Conservation (phyloP, 2,797 vertebrate species). For the Hoplostethus atlanticus region DNA sequence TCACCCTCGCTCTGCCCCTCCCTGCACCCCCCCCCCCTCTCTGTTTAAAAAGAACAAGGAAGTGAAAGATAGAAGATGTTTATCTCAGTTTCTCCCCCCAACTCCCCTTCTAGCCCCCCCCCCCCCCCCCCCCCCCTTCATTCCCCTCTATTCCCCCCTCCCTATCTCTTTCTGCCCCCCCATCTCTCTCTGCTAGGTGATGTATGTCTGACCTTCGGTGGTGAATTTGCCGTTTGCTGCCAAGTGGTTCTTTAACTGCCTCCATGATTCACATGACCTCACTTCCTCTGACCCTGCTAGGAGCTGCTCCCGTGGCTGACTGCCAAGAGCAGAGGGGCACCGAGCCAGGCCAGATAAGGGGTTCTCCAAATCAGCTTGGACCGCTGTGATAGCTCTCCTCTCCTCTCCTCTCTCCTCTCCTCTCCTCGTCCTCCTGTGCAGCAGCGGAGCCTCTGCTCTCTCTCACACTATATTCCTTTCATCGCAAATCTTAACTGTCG, state of each 20-base stretch:
- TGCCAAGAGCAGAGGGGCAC: slow-evolving; percentile 63
- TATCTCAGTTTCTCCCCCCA: slow-evolving; percentile 26
- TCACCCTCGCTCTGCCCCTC: not conserved
- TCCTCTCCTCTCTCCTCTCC: not conserved
- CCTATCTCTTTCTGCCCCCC: slow-evolving; percentile 40
- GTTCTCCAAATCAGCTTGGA: slow-evolving; percentile 62
- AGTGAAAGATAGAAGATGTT: slow-evolving; percentile 61
- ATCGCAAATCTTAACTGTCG: slow-evolving; percentile 68
- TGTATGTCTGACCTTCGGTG: slow-evolving; percentile 77
- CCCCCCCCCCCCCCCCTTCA: not conserved
- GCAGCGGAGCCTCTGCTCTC: slow-evolving; percentile 23
- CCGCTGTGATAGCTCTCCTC: slow-evolving; percentile 35
- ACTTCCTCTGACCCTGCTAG: slow-evolving; percentile 74
- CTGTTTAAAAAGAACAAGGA: slow-evolving; percentile 52
- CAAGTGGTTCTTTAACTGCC: slow-evolving; percentile 78
- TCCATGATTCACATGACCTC: slow-evolving; percentile 79
- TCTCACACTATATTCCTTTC: slow-evolving; percentile 17
- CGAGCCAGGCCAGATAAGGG: slow-evolving; percentile 65
- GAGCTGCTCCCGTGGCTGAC: slow-evolving; percentile 51
- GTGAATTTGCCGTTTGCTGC: slow-evolving; percentile 72
- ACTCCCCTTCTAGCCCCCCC: too few relatives aligned
- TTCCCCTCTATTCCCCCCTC: not conserved
- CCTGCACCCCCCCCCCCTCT: slow-evolving; percentile 9
- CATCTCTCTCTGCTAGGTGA: slow-evolving; percentile 62
- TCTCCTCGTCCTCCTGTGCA: too few relatives aligned